Base-by-base conservation (phyloP, 2,888 invertebrate species). In the Taphrorychus bicolor region DNA sequence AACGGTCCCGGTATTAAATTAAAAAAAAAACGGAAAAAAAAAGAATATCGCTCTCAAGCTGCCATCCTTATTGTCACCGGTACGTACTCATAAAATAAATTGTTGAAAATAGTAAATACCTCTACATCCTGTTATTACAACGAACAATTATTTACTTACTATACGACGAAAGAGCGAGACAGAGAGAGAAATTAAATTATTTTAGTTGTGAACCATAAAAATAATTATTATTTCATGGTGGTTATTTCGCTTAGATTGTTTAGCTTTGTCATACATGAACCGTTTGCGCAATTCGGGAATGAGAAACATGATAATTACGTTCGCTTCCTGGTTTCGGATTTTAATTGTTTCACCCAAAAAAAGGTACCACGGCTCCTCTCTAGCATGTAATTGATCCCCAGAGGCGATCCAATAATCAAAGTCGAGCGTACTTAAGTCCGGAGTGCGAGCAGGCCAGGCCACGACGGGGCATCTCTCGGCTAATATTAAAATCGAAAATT, bases 331-430 rank as follows among this genome's bases (percentile, higher is more conserved):
- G 32, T 32, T 32, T 32, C 11, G 11, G 32, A 32, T 32, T 32
- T 32, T 32, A 32, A 32, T 32, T 32, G 11, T 32, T 32, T 32
- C 11, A 7, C 32, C 32, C 32, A 32, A 32, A 32, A 32, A 32
- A 32, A 11, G 7, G 32, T 32, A 32, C 32, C 32, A 7, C 32
- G 32, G 32, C 7, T 32, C 32, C 32, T 32, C 32, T 32, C 32
- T 32, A 32, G 32, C 32, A 81, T 81, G 80, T 82, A 82, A 82
- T 82, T 82, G 82, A 81, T 81, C 80, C 81, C 82, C 81, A 76
- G 76, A 72, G 82, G 82, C 82, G 75, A 75, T 78, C 80, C 79
- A 81, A 82, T 82, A 81, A 80, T 62, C 57, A 32, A 54, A 60
- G 60, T 60, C 54, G 60, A 56, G 41, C 56, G 59, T 59, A 66